These are phyloP conservation scores for Periparus ater DNA, from an alignment of 2,797 vertebrate genomes.

Conservation along the genomic window DNA sequence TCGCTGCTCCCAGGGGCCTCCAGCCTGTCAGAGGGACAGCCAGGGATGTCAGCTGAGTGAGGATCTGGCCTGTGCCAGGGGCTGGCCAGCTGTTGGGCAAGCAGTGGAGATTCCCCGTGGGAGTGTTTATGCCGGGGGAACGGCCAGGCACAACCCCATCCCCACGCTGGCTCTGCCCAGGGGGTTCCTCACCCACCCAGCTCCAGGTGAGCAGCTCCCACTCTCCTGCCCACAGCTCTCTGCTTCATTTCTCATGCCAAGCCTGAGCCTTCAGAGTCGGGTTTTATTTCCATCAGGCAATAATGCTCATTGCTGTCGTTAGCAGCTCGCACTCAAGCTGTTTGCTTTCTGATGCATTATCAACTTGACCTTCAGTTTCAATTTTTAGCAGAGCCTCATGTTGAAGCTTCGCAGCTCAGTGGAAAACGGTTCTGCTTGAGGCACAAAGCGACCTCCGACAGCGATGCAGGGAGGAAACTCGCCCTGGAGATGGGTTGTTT, in stretches of 20 bases:
- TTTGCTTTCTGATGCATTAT: constrained; percentile 69
- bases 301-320: constrained; percentile 67
- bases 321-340: constrained; percentile 66
- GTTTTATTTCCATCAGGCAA: constrained; percentile 65
- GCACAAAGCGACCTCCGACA: not conserved
- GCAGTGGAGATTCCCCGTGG: accelerated
- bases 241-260: constrained; percentile 42
- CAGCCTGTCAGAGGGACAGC: not conserved
- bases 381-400: constrained; percentile 32
- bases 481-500: not conserved
- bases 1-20: not conserved
- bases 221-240: not conserved
- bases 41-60: not conserved
- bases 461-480: not conserved
- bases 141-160: not conserved
- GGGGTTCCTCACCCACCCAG: not conserved
- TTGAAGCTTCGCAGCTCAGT: not conserved
- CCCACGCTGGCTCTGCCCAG: not conserved
- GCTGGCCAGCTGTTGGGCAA: not conserved
- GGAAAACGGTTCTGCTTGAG: not conserved
- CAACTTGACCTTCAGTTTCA: constrained; percentile 67
- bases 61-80: not conserved
- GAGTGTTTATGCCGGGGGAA: not conserved
- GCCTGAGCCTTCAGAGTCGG: not conserved
- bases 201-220: not conserved